A percentile compares a stretch with the other conserved stretches of the same genome.
Conservation (phyloP, 2,888 invertebrate species). For the Pachliopta kotzebuea region DNA sequence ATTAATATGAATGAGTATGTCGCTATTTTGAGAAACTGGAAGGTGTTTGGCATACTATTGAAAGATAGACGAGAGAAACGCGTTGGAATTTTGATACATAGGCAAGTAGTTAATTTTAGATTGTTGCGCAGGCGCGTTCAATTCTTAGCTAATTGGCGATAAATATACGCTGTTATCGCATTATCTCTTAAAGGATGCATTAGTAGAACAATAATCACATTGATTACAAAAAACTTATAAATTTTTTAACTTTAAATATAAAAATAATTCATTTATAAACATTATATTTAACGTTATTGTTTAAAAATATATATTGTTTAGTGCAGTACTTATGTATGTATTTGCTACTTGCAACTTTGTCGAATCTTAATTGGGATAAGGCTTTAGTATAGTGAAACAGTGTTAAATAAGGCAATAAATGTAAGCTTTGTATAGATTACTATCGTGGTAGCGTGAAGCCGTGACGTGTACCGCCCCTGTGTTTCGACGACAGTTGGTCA, state of each 20-base stretch:
- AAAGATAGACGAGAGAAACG: constrained; percentile 78
- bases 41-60: constrained; percentile 80
- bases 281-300: too few relatives aligned
- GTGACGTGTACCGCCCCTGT: constrained; percentile 67
- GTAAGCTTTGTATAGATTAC: constrained; percentile 72
- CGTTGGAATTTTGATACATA: constrained; percentile 80
- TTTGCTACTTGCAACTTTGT: neutral
- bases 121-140: constrained; percentile 79
- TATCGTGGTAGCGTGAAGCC: constrained; percentile 73
- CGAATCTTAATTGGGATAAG: constrained; percentile 19
- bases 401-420: constrained; percentile 74
- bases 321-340: neutral
- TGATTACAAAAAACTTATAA: neutral
- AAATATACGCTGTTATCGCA: constrained; percentile 69
- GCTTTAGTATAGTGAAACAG: constrained; percentile 48
- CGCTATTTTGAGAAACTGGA: constrained; percentile 76
- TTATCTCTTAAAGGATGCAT: constrained; percentile 37
- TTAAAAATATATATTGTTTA: neutral
- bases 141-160: constrained; percentile 79
- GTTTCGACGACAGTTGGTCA: constrained; percentile 78
- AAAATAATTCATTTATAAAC: too few relatives aligned
- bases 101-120: constrained; percentile 80
- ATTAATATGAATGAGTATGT: constrained; percentile 66
- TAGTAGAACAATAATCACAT: neutral
- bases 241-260: neutral